Evolutionary conservation across 2,113 vertebrate species (phyloP).

Genomic region (Rhynchomys soricoides): DNA sequence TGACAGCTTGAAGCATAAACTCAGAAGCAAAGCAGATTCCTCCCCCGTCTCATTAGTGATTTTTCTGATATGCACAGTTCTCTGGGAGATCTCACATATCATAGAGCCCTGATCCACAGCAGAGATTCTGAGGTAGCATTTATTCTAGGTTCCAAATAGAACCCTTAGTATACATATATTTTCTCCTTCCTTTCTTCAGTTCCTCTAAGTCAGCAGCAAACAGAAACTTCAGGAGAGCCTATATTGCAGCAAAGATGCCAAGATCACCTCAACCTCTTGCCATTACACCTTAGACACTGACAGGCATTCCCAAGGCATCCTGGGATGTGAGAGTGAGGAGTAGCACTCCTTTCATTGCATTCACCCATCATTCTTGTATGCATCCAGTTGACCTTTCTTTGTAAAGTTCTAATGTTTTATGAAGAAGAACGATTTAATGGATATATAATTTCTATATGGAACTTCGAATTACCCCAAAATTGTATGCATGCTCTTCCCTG

Average conservation of each 20-base stretch:
- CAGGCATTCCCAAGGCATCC: background rate
- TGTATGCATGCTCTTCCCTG: background rate
- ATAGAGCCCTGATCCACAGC: background rate
- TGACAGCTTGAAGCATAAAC: constrained; percentile 36
- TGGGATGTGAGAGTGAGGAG: background rate
- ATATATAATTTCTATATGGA: background rate
- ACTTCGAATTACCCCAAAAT: background rate
- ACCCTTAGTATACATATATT: background rate
- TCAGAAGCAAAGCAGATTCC: background rate
- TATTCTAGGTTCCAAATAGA: background rate
- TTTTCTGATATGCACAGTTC: background rate
- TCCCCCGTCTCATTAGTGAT: background rate
- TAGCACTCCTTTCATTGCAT: background rate
- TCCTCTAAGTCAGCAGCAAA: background rate
- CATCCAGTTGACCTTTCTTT: background rate
- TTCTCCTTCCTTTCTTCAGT: constrained; percentile 25
- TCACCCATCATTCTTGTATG: background rate
- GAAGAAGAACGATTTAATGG: constrained; percentile 4
- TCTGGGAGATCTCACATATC: background rate
- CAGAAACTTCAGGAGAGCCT: background rate
- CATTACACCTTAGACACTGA: background rate
- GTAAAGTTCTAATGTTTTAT: constrained; percentile 17
- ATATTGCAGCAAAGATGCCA: constrained; percentile 17
- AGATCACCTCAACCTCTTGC: background rate
- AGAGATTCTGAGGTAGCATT: background rate